Evolutionary conservation across 2,888 invertebrate genomes (phyloP).

Genomic region (Drosophila neotestacea): DNA sequence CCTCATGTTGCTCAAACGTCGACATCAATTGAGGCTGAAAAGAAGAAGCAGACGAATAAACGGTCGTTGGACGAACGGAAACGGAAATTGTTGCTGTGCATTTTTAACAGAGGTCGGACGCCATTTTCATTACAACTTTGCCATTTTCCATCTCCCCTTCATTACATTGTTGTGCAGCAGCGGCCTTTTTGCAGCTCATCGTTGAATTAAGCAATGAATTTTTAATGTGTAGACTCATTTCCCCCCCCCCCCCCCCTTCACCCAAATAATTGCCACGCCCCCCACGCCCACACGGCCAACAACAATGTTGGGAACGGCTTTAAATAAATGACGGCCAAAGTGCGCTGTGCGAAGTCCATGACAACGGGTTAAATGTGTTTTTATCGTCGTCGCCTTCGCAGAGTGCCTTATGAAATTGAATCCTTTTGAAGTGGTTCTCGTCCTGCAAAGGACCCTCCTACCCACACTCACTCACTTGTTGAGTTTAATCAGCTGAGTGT

Average conservation of each 20-base stretch:
- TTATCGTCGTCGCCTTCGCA: constrained; percentile 21
- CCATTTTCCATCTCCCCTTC: neutral
- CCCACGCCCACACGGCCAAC: neutral
- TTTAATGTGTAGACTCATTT: constrained; percentile 53
- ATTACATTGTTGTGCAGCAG: constrained; percentile 20
- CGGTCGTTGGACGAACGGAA: constrained; percentile 62
- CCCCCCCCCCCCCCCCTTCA: neutral
- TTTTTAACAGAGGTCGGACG: constrained; percentile 75
- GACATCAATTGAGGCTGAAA: constrained; percentile 60
- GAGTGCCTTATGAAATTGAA: constrained; percentile 34
- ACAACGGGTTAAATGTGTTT: constrained; percentile 53
- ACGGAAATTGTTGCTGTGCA: constrained; percentile 79
- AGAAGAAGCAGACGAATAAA: constrained; percentile 6
- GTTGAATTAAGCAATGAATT: constrained; percentile 67
- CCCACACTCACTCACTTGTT: constrained; percentile 30
- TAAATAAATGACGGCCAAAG: constrained; percentile 37
- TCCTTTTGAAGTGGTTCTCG: constrained; percentile 29
- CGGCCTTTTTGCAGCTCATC: constrained; percentile 17
- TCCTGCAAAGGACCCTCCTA: neutral
- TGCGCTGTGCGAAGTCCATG: constrained; percentile 6
- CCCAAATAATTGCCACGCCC: constrained; percentile 2
- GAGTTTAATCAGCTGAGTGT: constrained; percentile 51
- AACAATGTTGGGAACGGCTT: constrained; percentile 10
- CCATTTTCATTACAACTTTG: constrained; percentile 44
- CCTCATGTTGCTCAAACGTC: constrained; percentile 62